phyloP scores from a whole-genome alignment of 2,113 vertebrate genomes.

The Anarhynchus alexandrinus region DNA sequence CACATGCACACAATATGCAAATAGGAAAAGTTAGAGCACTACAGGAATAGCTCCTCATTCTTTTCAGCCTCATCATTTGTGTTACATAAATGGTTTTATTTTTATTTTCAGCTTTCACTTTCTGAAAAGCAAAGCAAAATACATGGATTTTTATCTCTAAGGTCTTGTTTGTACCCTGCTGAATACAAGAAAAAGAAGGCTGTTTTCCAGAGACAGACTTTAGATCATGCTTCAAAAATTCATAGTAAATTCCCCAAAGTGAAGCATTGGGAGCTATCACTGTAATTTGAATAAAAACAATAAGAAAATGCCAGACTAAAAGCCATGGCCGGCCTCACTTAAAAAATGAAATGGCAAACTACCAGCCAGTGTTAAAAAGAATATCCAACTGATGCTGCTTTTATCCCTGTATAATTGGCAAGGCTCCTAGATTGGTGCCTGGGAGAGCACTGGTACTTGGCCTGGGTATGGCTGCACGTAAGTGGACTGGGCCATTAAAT shows the following conservation, averaged over 20 bases:
- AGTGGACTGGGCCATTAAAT: not conserved
- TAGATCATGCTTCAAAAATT: not conserved
- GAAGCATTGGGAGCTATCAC: not conserved
- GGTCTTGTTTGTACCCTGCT: not conserved
- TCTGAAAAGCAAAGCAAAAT: not conserved
- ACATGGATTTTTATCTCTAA: not conserved
- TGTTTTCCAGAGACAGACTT: not conserved
- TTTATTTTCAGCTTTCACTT: not conserved
- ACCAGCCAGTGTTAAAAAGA: not conserved
- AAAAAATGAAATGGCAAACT: not conserved
- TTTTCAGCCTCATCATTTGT: not conserved
- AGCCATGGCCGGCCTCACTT: not conserved
- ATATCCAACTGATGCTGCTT: not conserved
- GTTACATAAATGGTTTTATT: constrained; percentile 8
- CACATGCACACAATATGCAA: not conserved
- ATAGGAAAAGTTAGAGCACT: not conserved
- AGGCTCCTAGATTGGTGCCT: not conserved
- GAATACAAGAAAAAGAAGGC: not conserved
- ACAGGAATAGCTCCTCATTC: not conserved
- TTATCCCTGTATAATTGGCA: not conserved
- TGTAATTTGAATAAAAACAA: not conserved
- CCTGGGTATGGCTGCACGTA: not conserved
- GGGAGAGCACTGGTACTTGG: not conserved
- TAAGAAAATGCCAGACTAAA: not conserved
- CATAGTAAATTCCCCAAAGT: not conserved